Percentiles rank a stretch among this genome's conserved stretches.
Conservation (phyloP, 2,113 vertebrate genomes). For the Amazona guildingii region DNA sequence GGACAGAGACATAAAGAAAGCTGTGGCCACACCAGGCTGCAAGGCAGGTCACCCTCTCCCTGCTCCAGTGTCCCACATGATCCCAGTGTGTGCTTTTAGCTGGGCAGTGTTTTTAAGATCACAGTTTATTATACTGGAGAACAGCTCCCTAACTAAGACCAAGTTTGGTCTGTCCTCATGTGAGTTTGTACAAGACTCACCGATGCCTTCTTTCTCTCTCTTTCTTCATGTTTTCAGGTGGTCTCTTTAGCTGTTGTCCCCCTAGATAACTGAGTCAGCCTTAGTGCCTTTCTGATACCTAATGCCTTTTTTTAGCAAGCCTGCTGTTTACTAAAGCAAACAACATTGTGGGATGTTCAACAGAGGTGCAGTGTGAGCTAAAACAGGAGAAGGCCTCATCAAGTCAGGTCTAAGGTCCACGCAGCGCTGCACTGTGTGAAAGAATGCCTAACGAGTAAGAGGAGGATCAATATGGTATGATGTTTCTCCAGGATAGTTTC, state of each 20-base stretch:
- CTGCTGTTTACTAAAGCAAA: not conserved
- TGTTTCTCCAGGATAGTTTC: not conserved
- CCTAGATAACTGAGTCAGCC: not conserved
- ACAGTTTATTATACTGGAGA: not conserved
- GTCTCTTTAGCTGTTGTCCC: not conserved
- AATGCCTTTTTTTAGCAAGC: not conserved
- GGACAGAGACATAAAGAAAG: not conserved
- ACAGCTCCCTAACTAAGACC: not conserved
- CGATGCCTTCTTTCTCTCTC: not conserved
- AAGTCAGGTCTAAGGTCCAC: not conserved
- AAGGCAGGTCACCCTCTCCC: not conserved
- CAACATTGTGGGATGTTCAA: not conserved
- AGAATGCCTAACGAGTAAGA: not conserved
- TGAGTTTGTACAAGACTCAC: not conserved
- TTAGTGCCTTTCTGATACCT: not conserved
- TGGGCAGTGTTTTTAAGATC: not conserved
- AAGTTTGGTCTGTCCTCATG: rapidly evolving
- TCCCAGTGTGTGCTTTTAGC: not conserved
- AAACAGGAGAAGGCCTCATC: rapidly evolving
- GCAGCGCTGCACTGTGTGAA: not conserved
- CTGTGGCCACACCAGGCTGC: not conserved
- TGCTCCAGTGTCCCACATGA: not conserved
- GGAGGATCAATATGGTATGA: rapidly evolving
- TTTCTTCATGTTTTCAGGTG: not conserved
- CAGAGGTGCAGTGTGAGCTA: not conserved